Evolutionary conservation across 2,888 invertebrate genomes (phyloP).

Genomic region (Neoaliturus tenellus): DNA sequence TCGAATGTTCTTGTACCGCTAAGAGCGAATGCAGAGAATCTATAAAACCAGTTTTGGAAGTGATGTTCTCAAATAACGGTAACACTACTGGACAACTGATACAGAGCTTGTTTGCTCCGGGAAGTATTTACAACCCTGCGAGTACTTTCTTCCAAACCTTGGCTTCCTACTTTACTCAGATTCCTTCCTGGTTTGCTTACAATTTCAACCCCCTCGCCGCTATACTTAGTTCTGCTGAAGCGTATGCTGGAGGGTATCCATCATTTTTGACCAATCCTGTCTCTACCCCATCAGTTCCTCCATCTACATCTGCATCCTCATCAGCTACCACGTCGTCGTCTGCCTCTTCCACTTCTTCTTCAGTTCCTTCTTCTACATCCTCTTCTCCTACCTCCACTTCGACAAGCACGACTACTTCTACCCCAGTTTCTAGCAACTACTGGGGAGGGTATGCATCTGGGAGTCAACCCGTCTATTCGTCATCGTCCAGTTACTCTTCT

Average conservation of each 20-base stretch:
- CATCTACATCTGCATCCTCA: not conserved
- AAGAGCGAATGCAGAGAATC: not conserved
- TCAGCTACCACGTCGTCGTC: not conserved
- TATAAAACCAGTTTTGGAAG: constrained; percentile 19
- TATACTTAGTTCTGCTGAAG: too few relatives aligned
- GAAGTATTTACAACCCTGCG: not conserved
- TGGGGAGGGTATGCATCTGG: not conserved
- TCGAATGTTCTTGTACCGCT: constrained; percentile 11
- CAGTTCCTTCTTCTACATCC: too few relatives aligned
- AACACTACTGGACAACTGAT: not conserved
- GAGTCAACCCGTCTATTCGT: not conserved
- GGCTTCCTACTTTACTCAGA: not conserved
- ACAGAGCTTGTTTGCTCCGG: not conserved
- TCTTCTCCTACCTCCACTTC: too few relatives aligned
- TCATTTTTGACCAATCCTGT: not conserved
- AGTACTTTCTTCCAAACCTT: not conserved
- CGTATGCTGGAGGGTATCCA: not conserved
- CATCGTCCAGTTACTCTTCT: not conserved
- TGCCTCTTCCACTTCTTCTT: not conserved
- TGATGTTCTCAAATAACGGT: not conserved
- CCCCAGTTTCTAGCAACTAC: not conserved
- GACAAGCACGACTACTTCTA: not conserved
- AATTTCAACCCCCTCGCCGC: constrained; percentile 32
- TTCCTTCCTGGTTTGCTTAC: not conserved
- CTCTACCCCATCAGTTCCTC: not conserved